Percentiles rank a stretch among this genome's conserved stretches.
Conservation (phyloP, 2,113 vertebrate species). For the Bufo gargarizans region DNA sequence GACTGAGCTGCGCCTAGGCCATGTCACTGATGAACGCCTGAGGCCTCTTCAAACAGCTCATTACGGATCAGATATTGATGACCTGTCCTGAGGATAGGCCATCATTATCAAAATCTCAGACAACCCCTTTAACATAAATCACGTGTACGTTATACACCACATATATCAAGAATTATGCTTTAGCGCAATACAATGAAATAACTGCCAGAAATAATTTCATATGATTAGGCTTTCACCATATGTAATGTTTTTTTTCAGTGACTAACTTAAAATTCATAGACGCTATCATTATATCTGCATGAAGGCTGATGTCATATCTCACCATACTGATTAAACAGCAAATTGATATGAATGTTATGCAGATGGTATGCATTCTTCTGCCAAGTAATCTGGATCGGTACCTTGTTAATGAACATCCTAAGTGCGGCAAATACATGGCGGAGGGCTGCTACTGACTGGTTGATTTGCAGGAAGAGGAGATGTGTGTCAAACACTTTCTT, state of each 20-base stretch:
- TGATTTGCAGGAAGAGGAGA: conserved; percentile 96
- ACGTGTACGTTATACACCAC: not conserved
- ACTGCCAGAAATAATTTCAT: not conserved
- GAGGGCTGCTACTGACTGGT: conserved; percentile 89
- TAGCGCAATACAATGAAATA: not conserved
- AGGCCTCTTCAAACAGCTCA: too few relatives aligned
- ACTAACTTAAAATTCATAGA: not conserved
- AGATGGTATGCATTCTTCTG: not conserved
- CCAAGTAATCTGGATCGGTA: conserved; percentile 60
- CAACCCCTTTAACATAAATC: not conserved
- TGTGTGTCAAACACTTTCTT: conserved; percentile 97
- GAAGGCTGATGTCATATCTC: not conserved
- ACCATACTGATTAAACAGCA: not conserved
- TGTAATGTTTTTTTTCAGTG: not conserved
- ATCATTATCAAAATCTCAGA: too few relatives aligned
- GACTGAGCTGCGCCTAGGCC: too few relatives aligned
- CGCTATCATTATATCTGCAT: not conserved
- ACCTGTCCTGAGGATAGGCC: too few relatives aligned
- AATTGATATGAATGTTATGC: not conserved
- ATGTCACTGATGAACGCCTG: too few relatives aligned
- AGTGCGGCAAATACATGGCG: conserved; percentile 90
- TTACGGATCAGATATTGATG: too few relatives aligned
- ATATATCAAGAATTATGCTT: not conserved
- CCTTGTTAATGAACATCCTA: conserved; percentile 93
- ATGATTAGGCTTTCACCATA: not conserved